Conservation (phyloP, 2,888 invertebrate species). For the Hyles lineata region DNA sequence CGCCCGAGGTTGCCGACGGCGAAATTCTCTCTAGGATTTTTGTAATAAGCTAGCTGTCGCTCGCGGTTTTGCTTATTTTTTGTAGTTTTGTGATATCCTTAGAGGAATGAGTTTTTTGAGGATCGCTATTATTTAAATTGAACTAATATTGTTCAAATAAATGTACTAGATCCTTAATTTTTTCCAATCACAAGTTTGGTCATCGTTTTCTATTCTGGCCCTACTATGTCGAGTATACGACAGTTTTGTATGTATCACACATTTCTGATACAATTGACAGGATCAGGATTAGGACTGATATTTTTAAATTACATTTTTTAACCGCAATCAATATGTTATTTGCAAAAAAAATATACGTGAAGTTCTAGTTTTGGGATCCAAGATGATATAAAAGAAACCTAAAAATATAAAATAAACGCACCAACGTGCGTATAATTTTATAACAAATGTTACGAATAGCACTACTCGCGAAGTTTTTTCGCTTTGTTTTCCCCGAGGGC, state of each 20-base stretch:
- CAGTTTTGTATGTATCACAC: too few species aligned
- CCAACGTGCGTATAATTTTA: constrained; percentile 58
- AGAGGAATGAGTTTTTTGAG: background rate
- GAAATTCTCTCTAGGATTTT: constrained; percentile 73
- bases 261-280: too few species aligned
- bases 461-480: constrained; percentile 77
- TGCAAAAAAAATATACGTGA: too few species aligned
- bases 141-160: too few species aligned
- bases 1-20: constrained; percentile 71
- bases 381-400: background rate
- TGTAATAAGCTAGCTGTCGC: constrained; percentile 66
- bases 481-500: constrained; percentile 76
- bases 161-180: too few species aligned
- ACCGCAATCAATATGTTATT: too few species aligned
- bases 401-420: background rate
- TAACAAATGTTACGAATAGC: constrained; percentile 77
- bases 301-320: too few species aligned
- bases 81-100: background rate
- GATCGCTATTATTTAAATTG: background rate
- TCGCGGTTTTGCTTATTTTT: constrained; percentile 8
- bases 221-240: too few species aligned
- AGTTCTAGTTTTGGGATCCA: too few species aligned
- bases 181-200: too few species aligned
- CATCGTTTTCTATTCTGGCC: too few species aligned
- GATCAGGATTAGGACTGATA: too few species aligned